Base-by-base conservation (phyloP, 2,113 vertebrate species). In the Phyllopteryx taeniolatus region DNA sequence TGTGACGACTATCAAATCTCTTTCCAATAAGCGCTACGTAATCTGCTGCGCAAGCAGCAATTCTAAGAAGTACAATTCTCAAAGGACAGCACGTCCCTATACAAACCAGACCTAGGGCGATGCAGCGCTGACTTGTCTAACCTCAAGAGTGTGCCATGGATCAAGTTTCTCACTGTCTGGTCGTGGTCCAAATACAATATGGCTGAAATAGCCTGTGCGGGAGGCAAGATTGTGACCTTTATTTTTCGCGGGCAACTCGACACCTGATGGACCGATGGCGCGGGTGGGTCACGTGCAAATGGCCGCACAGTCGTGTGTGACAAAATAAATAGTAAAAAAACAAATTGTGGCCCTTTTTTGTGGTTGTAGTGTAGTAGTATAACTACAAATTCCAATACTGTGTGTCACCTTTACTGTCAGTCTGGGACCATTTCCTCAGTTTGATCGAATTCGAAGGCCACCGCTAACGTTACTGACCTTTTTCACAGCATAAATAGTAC, bases 221-320 rank as follows among this genome's bases (percentile, higher is more conserved):
- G 74, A 72, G 76, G 74, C 71, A 82, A 79, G 77, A 89, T 4
- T 85, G 82, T 81, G 83, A 64, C 75, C 72, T 90, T 87, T 83
- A 76, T 89, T 82, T 89, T 82, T 67, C 76, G 72, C 60, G 49
- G 62, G 85, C 84, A 86, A 85, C 74, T 66, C 42, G 85, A 85
- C 78, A 71, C 75, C 75, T 81, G 43, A 72, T 76, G 71, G 68
- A 79, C 39, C 61, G 33, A 14, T 22, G 71, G 68, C 53, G 78
- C 66, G 46, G 67, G 72, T 82, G 54, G 51, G 39, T 79, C 67
- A 68, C 69, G 62, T 53, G 70, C 53, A 74, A 75, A 71, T 20
- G 0, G 76, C 27, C 27, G 27, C 27, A 27, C 27, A 27, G 27
- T 27, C 27, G 27, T 27, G 27, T 27, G 27, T 27, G 27, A 27